Conservation (phyloP, 2,888 invertebrate species). For the Amiota communis region DNA sequence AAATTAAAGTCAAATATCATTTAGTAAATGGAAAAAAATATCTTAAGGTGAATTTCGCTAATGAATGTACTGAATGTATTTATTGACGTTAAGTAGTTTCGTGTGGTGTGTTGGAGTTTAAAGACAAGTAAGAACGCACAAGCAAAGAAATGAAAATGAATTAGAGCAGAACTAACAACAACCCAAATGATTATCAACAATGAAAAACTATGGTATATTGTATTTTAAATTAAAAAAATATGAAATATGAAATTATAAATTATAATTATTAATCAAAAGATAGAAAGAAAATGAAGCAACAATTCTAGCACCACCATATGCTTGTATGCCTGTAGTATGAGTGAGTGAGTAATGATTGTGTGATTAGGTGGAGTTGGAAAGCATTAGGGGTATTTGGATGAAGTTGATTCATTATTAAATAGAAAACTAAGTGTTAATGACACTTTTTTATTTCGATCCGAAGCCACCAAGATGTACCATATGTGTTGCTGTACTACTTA, state of each 20-base stretch:
- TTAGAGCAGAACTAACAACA: conserved; percentile 25
- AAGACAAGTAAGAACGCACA: neutral
- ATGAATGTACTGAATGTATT: conserved; percentile 30
- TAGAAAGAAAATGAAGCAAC: conserved; percentile 17
- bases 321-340: neutral
- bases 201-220: neutral
- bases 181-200: conserved; percentile 19
- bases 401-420: neutral
- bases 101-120: neutral
- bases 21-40: conserved; percentile 31
- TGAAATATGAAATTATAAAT: neutral
- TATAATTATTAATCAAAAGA: neutral
- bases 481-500: conserved; percentile 72
- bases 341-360: neutral
- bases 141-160: conserved; percentile 13
- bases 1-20: no score
- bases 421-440: conserved; percentile 5
- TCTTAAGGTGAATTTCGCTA: conserved; percentile 50
- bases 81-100: neutral
- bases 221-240: neutral
- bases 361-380: neutral
- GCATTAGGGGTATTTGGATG: neutral
- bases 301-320: conserved; percentile 14
- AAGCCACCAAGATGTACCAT: neutral
- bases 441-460: neutral